Evolutionary conservation across 2,888 invertebrate genomes (phyloP).

Genomic region (Ophion obscuratus): DNA sequence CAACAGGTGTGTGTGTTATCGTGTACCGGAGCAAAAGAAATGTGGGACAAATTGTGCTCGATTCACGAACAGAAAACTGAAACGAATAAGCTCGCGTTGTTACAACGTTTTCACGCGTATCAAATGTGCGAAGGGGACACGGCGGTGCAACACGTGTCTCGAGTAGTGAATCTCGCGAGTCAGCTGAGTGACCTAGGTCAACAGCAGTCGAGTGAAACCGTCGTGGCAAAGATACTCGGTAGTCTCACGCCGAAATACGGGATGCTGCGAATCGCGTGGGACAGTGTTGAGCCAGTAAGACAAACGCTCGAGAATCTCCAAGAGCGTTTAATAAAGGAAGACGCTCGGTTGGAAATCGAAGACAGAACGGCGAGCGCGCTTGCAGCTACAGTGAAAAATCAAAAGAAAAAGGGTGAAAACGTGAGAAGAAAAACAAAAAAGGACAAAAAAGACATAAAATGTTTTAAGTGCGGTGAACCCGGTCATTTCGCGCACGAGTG

Average conservation of each 20-base stretch:
- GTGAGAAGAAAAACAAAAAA: too few relatives aligned
- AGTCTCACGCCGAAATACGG: neutral
- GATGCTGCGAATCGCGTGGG: too few relatives aligned
- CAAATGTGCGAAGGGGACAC: neutral
- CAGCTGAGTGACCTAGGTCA: neutral
- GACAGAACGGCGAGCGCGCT: neutral
- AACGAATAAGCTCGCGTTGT: slow-evolving; percentile 1
- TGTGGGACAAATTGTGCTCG: neutral
- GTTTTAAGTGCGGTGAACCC: too few relatives aligned
- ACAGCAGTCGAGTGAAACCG: neutral
- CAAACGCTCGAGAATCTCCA: slow-evolving; percentile 9
- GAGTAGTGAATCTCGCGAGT: neutral
- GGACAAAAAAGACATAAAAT: too few relatives aligned
- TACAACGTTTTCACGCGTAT: neutral
- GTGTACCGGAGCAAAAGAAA: neutral
- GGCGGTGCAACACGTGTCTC: neutral
- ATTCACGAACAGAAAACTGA: slow-evolving; percentile 11
- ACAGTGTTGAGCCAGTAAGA: neutral
- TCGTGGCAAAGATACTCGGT: slow-evolving; percentile 3
- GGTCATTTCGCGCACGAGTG: too few relatives aligned
- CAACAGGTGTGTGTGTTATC: neutral
- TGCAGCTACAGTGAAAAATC: too few relatives aligned
- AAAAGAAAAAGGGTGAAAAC: too few relatives aligned
- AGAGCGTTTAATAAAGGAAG: neutral
- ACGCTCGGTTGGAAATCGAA: neutral